These are phyloP conservation scores for Leucoraja ocellata DNA, from an alignment of 2,797 vertebrate genomes.

Conservation along the genomic window DNA sequence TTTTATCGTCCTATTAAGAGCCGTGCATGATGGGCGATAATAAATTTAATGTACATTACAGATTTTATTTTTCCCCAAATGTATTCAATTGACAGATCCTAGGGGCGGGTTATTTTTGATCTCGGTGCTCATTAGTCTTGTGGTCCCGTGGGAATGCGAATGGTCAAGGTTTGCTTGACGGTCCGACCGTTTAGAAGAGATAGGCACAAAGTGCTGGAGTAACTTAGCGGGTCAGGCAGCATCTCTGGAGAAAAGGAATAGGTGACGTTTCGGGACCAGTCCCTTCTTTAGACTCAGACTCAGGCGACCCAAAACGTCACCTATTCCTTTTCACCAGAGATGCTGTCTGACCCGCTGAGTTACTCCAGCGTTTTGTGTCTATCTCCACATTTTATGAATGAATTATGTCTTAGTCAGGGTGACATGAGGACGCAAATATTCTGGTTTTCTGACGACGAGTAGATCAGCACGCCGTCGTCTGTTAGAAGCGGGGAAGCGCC, in stretches of 20 bases:
- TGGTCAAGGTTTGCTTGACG: not conserved
- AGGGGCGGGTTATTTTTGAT: not conserved
- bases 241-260: no score
- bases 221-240: no score
- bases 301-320: no score
- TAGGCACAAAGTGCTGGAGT: no score
- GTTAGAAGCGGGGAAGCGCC: not conserved
- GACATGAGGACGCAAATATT: not conserved
- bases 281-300: no score
- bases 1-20: not conserved
- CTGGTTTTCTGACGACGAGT: not conserved
- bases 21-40: not conserved
- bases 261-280: no score
- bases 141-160: not conserved
- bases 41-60: not conserved
- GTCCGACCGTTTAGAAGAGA: no score
- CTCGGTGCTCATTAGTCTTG: no score
- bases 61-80: not conserved
- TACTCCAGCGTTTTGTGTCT: no score
- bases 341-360: no score
- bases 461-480: not conserved
- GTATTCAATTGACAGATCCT: not conserved
- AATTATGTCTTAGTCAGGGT: not conserved
- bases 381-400: slow-evolving; percentile 5
- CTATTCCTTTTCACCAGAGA: no score